Evolutionary conservation across 92 coral and sea anemone species (phyloP).

Genomic region (Palythoa caribaeorum): DNA sequence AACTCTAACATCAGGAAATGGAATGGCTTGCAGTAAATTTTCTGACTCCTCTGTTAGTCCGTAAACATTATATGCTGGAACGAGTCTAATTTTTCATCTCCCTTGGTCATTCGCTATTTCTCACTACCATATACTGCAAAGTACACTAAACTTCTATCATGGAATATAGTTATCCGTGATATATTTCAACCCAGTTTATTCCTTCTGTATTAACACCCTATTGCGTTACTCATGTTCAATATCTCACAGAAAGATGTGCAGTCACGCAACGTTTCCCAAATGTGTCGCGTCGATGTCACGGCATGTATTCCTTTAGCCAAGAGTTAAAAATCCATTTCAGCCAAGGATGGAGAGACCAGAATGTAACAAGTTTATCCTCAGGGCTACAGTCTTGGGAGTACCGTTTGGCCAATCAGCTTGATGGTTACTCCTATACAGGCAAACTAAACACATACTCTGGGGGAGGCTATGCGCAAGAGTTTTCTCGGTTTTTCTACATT

Average conservation of each 20-base stretch:
- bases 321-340: conserved; percentile 74
- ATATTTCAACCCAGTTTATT: background rate
- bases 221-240: background rate
- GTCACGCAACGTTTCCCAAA: conserved; percentile 28
- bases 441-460: conserved; percentile 85
- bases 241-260: conserved; percentile 41
- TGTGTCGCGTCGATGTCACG: conserved; percentile 65
- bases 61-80: too few relatives aligned
- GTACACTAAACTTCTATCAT: too few relatives aligned
- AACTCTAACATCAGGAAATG: too few relatives aligned
- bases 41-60: too few relatives aligned
- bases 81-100: too few relatives aligned
- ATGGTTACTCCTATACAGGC: conserved; percentile 80
- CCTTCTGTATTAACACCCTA: background rate
- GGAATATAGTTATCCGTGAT: too few relatives aligned
- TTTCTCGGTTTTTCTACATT: conserved; percentile 79
- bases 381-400: conserved; percentile 75
- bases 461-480: conserved; percentile 85
- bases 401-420: conserved; percentile 66
- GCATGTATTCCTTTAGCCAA: conserved; percentile 54
- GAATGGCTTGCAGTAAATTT: too few relatives aligned
- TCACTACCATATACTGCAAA: too few relatives aligned
- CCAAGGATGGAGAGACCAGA: conserved; percentile 62
- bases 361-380: conserved; percentile 33
- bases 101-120: too few relatives aligned